Percentiles rank a stretch among this genome's conserved stretches.
These are phyloP conservation scores for Melierax canorus DNA, from an alignment of 2,113 vertebrate species.

Conservation along the genomic window DNA sequence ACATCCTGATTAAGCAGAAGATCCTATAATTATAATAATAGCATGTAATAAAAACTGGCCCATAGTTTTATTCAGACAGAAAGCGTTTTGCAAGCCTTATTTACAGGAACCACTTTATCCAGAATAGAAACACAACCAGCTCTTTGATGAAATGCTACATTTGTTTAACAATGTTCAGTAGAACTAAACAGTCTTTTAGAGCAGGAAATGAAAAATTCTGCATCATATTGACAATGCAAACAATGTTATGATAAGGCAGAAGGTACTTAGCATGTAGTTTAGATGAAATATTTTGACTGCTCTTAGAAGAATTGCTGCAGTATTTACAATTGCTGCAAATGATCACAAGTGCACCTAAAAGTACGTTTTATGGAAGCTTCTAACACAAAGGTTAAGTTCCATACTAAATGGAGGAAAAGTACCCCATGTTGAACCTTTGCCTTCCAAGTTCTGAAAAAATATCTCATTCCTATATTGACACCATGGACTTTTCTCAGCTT, in stretches of 20 bases:
- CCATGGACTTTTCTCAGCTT: not conserved
- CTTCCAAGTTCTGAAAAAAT: not conserved
- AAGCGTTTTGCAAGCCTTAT: constrained; percentile 42
- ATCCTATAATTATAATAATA: constrained; percentile 61
- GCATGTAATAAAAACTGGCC: constrained; percentile 52
- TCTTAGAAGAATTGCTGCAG: not conserved
- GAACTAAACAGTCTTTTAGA: not conserved
- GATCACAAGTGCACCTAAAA: not conserved
- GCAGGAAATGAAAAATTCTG: not conserved
- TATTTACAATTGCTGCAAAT: not conserved
- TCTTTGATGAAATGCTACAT: not conserved
- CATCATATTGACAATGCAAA: not conserved
- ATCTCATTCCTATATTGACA: not conserved
- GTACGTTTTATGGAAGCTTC: not conserved
- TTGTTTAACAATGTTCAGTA: not conserved
- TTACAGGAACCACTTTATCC: constrained; percentile 38
- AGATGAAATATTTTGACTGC: not conserved
- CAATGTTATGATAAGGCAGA: not conserved
- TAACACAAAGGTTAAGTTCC: not conserved
- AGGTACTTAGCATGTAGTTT: not conserved
- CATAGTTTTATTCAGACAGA: constrained; percentile 8
- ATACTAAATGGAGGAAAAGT: not conserved
- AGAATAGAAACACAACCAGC: not conserved
- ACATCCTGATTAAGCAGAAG: constrained; percentile 64
- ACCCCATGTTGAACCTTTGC: not conserved